phyloP scores from a whole-genome alignment of 2,113 vertebrate genomes.

The Eptesicus fuscus region DNA sequence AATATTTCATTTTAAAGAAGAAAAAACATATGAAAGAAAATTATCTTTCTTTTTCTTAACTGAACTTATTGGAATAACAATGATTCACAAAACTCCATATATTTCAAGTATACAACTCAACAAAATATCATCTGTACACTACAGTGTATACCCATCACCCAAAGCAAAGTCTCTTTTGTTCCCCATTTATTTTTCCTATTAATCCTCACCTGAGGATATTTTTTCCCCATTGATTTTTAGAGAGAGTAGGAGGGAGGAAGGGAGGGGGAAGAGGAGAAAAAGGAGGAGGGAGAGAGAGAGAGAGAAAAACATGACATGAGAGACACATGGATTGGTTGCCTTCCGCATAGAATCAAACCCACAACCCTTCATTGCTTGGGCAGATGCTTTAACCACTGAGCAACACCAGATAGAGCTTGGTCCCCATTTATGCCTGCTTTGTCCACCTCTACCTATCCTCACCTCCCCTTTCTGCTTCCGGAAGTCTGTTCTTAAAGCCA shows the following conservation, averaged over 20 bases:
- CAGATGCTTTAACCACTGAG: too few relatives aligned
- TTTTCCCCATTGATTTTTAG: too few relatives aligned
- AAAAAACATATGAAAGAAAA: neutral
- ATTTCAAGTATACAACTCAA: neutral
- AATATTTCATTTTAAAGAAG: conserved; percentile 1
- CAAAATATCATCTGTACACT: neutral
- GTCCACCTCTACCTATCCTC: neutral
- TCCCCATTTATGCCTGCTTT: neutral
- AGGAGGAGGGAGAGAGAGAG: too few relatives aligned
- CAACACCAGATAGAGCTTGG: too few relatives aligned
- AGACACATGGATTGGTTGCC: too few relatives aligned
- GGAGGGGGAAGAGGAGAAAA: too few relatives aligned
- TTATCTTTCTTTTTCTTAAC: neutral
- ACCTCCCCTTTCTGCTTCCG: neutral
- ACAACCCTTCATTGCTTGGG: too few relatives aligned
- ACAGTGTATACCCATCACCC: neutral
- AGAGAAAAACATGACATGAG: too few relatives aligned
- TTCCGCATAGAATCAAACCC: too few relatives aligned
- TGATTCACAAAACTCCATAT: neutral
- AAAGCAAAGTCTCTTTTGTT: neutral
- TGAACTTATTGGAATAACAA: neutral
- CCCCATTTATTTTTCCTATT: neutral
- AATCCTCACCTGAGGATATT: too few relatives aligned
- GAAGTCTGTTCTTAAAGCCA: too few relatives aligned
- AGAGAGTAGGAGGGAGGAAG: too few relatives aligned